A percentile compares a stretch with the other conserved stretches of the same genome.
These are phyloP conservation scores for Dolichomitus sp. DNA, from an alignment of 2,888 invertebrate species.

Conservation along the genomic window DNA sequence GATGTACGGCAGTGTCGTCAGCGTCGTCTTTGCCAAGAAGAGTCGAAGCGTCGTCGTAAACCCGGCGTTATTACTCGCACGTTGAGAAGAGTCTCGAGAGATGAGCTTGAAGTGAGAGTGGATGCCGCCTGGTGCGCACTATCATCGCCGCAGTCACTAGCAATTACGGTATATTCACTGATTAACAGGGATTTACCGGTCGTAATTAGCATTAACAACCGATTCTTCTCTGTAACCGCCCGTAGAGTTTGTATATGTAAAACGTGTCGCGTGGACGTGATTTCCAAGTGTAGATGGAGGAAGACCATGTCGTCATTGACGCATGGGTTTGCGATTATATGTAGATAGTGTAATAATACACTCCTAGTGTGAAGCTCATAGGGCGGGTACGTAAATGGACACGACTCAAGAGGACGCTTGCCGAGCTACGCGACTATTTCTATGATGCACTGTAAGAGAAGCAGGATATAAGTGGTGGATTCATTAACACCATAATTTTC, in stretches of 20 bases:
- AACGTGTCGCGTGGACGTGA: slow-evolving; percentile 34
- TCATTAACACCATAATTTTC: slow-evolving; percentile 64
- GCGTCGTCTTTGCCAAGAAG: slow-evolving; percentile 48
- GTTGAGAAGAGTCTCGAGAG: slow-evolving; percentile 9
- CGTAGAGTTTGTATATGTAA: not conserved
- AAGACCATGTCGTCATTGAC: slow-evolving; percentile 25
- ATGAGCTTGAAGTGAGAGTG: slow-evolving; percentile 17
- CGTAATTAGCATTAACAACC: slow-evolving; percentile 68
- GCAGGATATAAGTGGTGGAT: slow-evolving; percentile 16
- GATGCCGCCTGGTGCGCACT: slow-evolving; percentile 50
- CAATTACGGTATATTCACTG: slow-evolving; percentile 67
- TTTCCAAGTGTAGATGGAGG: slow-evolving; percentile 1
- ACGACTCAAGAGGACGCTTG: not conserved
- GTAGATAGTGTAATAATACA: slow-evolving; percentile 18
- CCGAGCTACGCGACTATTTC: slow-evolving; percentile 6
- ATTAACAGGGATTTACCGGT: slow-evolving; percentile 67
- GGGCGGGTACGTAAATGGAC: not conserved
- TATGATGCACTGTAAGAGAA: not conserved
- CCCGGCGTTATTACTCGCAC: slow-evolving; percentile 55
- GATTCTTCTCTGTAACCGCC: slow-evolving; percentile 61
- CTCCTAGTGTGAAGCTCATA: not conserved
- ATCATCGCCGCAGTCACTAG: slow-evolving; percentile 64
- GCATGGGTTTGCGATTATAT: slow-evolving; percentile 15
- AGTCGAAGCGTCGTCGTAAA: slow-evolving; percentile 57
- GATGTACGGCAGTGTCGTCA: slow-evolving; percentile 48